These are phyloP conservation scores for Pseudococcus viburni DNA, from an alignment of 2,888 invertebrate species.

Conservation along the genomic window DNA sequence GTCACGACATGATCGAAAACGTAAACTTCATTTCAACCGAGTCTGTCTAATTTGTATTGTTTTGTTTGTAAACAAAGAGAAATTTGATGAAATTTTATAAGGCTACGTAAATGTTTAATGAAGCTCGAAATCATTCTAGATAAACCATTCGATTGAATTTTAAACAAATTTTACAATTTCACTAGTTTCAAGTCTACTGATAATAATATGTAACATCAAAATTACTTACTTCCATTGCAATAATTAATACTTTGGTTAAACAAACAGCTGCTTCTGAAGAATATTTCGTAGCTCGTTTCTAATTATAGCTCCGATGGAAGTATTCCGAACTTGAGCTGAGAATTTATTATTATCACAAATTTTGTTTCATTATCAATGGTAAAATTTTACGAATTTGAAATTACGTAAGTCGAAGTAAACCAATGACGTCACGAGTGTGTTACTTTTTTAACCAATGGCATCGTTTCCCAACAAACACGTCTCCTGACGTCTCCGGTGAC, in stretches of 20 bases:
- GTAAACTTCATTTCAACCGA: background rate
- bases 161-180: background rate
- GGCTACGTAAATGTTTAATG: background rate
- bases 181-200: background rate
- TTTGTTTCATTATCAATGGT: background rate
- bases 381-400: background rate
- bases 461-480: background rate
- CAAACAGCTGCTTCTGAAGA: background rate
- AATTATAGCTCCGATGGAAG: background rate
- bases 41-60: background rate
- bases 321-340: background rate
- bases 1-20: background rate
- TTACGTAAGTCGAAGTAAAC: slow-evolving; percentile 12
- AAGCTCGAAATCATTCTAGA: background rate
- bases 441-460: slow-evolving; percentile 1
- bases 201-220: background rate
- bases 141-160: background rate
- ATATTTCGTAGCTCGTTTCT: slow-evolving; percentile 13
- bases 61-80: slow-evolving; percentile 2
- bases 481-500: background rate
- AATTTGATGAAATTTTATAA: background rate
- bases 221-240: slow-evolving; percentile 9
- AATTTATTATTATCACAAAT: slow-evolving; percentile 23
- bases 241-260: background rate
- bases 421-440: slow-evolving; percentile 8